A percentile compares a stretch with the other conserved stretches of the same genome.
Conservation (phyloP, 2,888 invertebrate genomes). For the Philopedon plagiatum region DNA sequence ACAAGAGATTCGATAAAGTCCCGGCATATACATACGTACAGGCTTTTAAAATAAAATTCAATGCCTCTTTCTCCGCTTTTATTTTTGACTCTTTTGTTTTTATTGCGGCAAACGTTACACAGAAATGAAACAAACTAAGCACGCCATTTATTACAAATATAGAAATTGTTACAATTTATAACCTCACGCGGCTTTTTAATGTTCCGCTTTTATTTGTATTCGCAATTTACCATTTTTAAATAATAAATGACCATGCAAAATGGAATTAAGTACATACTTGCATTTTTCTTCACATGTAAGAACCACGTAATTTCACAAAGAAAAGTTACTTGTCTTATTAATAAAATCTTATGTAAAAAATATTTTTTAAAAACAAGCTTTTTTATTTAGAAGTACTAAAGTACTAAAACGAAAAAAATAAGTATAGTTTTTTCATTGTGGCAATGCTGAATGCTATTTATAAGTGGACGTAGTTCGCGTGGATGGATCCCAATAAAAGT, state of each 20-base stretch:
- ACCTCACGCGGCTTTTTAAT: slow-evolving; percentile 14
- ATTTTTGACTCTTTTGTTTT: slow-evolving; percentile 47
- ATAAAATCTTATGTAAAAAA: too few species aligned
- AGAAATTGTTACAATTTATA: slow-evolving; percentile 40
- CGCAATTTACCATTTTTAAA: neutral
- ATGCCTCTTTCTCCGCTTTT: slow-evolving; percentile 48
- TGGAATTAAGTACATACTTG: slow-evolving; percentile 50
- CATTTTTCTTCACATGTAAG: too few species aligned
- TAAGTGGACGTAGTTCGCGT: too few species aligned
- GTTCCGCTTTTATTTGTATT: slow-evolving; percentile 18
- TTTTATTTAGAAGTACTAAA: too few species aligned
- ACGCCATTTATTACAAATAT: slow-evolving; percentile 34
- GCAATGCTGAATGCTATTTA: too few species aligned
- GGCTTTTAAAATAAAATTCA: slow-evolving; percentile 50
- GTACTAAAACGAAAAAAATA: too few species aligned
- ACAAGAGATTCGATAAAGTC: slow-evolving; percentile 55
- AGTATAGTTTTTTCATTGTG: too few species aligned
- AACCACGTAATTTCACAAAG: too few species aligned
- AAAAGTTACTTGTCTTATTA: too few species aligned
- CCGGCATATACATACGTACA: slow-evolving; percentile 20
- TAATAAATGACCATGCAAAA: neutral
- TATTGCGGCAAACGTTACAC: slow-evolving; percentile 23
- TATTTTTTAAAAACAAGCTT: too few species aligned
- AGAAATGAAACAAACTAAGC: slow-evolving; percentile 39
- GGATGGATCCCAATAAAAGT: too few species aligned